Percentiles rank a stretch among this genome's conserved stretches.
Conservation (phyloP, 2,113 vertebrate genomes). For the Paraplagusia blochii region DNA sequence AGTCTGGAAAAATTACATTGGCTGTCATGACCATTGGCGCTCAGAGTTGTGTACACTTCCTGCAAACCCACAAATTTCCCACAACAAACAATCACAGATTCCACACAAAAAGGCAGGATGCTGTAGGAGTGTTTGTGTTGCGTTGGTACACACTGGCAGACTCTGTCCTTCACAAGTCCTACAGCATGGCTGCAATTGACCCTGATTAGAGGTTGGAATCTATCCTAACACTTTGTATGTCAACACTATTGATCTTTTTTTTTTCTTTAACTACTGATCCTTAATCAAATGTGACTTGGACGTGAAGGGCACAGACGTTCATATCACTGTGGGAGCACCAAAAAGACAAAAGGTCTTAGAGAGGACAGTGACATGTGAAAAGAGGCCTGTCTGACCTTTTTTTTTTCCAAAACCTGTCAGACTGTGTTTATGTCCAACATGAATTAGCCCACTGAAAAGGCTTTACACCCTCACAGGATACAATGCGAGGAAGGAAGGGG, state of each 20-base stretch:
- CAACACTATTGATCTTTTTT: slow-evolving; percentile 55
- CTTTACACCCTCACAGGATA: slow-evolving; percentile 59
- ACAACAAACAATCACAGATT: slow-evolving; percentile 60
- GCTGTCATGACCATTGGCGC: slow-evolving; percentile 10
- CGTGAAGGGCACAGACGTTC: slow-evolving; percentile 35
- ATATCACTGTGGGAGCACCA: slow-evolving; percentile 23
- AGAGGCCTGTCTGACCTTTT: slow-evolving; percentile 42
- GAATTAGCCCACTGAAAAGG: slow-evolving; percentile 57
- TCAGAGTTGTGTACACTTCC: slow-evolving; percentile 16
- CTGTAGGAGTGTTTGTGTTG: slow-evolving; percentile 57
- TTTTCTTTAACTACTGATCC: slow-evolving; percentile 46
- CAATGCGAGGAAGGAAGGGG: slow-evolving; percentile 69
- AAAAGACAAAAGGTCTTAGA: slow-evolving; percentile 49
- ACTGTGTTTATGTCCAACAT: slow-evolving; percentile 57
- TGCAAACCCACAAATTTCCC: slow-evolving; percentile 41
- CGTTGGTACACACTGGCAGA: slow-evolving; percentile 44
- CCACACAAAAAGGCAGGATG: slow-evolving; percentile 53
- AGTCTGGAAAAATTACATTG: slow-evolving; percentile 19
- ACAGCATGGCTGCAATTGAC: slow-evolving; percentile 25
- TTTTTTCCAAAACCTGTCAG: slow-evolving; percentile 60
- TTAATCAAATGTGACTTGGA: slow-evolving; percentile 57
- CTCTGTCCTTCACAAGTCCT: slow-evolving; percentile 49
- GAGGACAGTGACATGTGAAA: slow-evolving; percentile 61
- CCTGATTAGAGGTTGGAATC: slow-evolving; percentile 45
- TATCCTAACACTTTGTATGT: slow-evolving; percentile 36